Evolutionary conservation across 2,113 vertebrate species (phyloP).

Genomic region (Mus spicilegus): DNA sequence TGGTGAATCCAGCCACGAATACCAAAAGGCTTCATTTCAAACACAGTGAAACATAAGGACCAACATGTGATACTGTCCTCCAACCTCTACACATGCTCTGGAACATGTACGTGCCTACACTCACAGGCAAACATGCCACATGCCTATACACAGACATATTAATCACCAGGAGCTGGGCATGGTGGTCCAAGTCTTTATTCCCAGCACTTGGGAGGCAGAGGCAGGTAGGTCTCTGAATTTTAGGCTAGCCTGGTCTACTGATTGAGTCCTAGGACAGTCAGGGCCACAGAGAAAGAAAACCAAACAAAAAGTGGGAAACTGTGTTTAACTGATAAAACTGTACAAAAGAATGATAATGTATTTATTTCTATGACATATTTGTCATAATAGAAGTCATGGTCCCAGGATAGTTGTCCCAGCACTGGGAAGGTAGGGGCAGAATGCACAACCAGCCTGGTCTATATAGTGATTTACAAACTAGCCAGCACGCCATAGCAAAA

Average conservation of each 20-base stretch:
- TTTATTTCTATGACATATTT: slow-evolving; percentile 24
- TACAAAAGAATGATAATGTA: neutral
- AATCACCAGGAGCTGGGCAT: neutral
- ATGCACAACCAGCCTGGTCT: neutral
- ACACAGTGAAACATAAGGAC: neutral
- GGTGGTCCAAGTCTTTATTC: neutral
- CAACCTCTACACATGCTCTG: neutral
- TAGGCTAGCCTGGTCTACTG: neutral
- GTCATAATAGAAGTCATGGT: neutral
- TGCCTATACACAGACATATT: neutral
- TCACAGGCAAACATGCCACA: neutral
- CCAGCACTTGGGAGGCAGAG: neutral
- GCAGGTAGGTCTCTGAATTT: neutral
- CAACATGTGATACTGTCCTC: neutral
- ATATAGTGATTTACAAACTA: neutral
- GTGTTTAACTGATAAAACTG: slow-evolving; percentile 32
- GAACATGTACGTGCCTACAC: neutral
- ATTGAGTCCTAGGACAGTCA: neutral
- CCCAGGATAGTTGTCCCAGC: neutral
- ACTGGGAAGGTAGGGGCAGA: neutral
- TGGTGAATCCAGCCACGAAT: neutral
- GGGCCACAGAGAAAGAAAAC: neutral
- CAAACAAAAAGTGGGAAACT: slow-evolving; percentile 13
- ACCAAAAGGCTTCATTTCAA: neutral
- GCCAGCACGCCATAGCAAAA: neutral